Percentiles rank a stretch among this genome's conserved stretches.
Evolutionary conservation across 2,888 invertebrate species (phyloP).

Genomic region (Scaptomyza flava): DNA sequence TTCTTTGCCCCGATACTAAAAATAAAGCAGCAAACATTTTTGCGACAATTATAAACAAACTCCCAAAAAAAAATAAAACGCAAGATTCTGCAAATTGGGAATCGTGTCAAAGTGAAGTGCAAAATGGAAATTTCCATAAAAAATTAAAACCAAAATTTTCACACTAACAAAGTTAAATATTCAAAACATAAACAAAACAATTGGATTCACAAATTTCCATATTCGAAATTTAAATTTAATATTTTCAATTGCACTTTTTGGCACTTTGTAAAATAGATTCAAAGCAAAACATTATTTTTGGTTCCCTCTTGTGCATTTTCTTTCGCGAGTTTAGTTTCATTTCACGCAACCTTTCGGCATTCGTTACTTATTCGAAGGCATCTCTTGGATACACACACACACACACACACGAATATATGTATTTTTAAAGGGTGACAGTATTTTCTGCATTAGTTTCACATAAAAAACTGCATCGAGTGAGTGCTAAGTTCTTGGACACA

Average conservation of each 20-base stretch:
- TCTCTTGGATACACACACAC: constrained; percentile 37
- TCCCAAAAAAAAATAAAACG: constrained; percentile 2
- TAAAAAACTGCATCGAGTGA: constrained; percentile 50
- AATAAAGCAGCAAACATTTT: constrained; percentile 51
- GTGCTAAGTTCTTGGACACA: constrained; percentile 45
- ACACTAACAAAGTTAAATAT: constrained; percentile 12
- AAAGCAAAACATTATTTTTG: constrained; percentile 18
- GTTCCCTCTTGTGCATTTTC: constrained; percentile 6
- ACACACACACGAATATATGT: constrained; percentile 10
- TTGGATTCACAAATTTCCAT: constrained; percentile 17
- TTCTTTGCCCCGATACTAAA: constrained; percentile 52
- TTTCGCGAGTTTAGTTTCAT: constrained; percentile 20
- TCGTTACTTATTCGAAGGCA: constrained; percentile 26
- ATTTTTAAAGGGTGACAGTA: constrained; percentile 15
- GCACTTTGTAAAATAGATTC: background rate
- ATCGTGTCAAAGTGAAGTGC: constrained; percentile 51
- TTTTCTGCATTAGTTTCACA: constrained; percentile 51
- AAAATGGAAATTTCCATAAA: constrained; percentile 26
- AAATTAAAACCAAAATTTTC: constrained; percentile 15
- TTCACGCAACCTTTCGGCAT: constrained; percentile 28
- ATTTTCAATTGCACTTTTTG: constrained; percentile 31
- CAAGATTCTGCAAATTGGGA: constrained; percentile 1
- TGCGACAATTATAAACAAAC: constrained; percentile 37
- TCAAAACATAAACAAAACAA: constrained; percentile 34
- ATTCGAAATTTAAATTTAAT: constrained; percentile 2